A percentile compares a stretch with the other conserved stretches of the same genome.
Conservation (phyloP, 2,797 vertebrate genomes). For the Acanthurus tractus region DNA sequence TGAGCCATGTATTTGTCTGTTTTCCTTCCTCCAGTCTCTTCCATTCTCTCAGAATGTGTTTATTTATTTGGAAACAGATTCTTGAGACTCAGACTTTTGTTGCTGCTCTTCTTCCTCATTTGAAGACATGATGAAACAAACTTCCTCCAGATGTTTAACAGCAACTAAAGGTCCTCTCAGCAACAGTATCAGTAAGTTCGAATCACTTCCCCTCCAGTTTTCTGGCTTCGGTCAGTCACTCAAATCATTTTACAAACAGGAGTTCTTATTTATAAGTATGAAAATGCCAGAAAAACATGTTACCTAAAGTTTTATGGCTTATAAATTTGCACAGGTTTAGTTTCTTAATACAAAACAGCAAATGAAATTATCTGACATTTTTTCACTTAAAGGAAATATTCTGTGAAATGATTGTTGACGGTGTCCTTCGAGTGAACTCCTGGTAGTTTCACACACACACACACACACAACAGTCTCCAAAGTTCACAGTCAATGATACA, state of each 20-base stretch:
- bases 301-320: background rate
- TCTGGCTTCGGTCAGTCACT: background rate
- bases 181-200: background rate
- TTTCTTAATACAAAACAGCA: too few species aligned
- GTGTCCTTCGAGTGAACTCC: too few species aligned
- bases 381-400: too few species aligned
- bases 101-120: background rate
- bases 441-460: too few species aligned
- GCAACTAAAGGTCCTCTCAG: background rate
- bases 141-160: constrained; percentile 9
- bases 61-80: background rate
- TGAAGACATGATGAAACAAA: background rate
- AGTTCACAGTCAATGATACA: too few species aligned
- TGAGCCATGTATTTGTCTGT: background rate
- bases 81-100: background rate
- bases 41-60: background rate
- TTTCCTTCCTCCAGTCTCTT: fast-evolving
- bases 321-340: background rate
- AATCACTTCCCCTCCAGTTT: background rate
- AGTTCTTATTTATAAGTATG: background rate
- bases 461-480: too few species aligned
- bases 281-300: background rate
- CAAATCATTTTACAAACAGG: background rate
- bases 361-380: too few species aligned
- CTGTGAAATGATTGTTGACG: too few species aligned